A percentile compares a stretch with the other conserved stretches of the same genome.
Evolutionary conservation across 2,888 invertebrate species (phyloP).

Genomic region (Polydrusus tereticollis): DNA sequence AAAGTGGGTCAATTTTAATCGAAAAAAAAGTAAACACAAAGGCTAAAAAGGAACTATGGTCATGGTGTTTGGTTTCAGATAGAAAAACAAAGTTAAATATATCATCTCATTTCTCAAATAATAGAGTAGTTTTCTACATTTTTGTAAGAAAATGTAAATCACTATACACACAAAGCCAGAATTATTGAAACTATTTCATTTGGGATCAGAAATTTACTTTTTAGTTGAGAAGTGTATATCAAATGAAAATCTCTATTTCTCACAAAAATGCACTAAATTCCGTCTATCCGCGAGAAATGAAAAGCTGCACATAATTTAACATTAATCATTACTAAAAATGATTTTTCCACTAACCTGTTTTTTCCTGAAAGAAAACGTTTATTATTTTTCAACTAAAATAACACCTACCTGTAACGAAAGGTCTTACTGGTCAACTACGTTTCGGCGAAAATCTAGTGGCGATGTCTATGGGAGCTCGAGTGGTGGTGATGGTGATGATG

Average conservation of each 20-base stretch:
- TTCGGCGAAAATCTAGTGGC: constrained; percentile 28
- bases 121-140: neutral
- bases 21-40: neutral
- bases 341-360: constrained; percentile 55
- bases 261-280: neutral
- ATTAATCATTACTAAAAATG: constrained; percentile 27
- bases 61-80: no score
- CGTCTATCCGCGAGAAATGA: neutral
- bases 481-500: constrained; percentile 45
- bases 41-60: neutral
- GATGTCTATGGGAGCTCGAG: constrained; percentile 37
- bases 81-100: no score
- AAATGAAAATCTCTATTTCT: neutral
- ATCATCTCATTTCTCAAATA: neutral
- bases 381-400: constrained; percentile 50
- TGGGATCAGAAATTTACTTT: neutral
- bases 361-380: constrained; percentile 53
- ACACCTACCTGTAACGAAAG: constrained; percentile 62
- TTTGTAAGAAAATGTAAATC: neutral
- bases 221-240: neutral
- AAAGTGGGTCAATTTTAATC: neutral
- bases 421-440: constrained; percentile 64
- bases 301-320: constrained; percentile 1
- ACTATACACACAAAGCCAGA: no score
- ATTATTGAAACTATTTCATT: no score